Conservation (phyloP, 2,888 invertebrate species). For the Drosophila anomelani region DNA sequence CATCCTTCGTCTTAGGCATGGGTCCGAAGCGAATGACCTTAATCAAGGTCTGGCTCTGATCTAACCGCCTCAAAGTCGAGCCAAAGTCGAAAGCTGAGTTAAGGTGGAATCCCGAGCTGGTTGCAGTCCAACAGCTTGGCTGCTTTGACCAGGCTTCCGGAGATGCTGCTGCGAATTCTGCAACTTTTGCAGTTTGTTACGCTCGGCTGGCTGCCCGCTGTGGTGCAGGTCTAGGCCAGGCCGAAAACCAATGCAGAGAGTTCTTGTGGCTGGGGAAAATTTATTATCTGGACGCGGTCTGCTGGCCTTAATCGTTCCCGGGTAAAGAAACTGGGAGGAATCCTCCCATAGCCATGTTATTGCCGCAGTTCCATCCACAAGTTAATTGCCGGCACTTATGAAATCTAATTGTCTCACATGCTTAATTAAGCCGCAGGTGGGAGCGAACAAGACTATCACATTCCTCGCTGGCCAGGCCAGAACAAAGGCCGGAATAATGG, state of each 20-base stretch:
- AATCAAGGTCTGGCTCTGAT: slow-evolving; percentile 80
- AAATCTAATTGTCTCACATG: slow-evolving; percentile 66
- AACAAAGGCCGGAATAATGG: slow-evolving; percentile 53
- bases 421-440: slow-evolving; percentile 63
- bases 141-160: slow-evolving; percentile 23
- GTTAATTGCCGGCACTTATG: slow-evolving; percentile 59
- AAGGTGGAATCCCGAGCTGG: slow-evolving; percentile 23
- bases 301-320: slow-evolving; percentile 32
- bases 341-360: slow-evolving; percentile 18
- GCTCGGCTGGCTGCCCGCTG: slow-evolving; percentile 34
- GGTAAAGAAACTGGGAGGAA: slow-evolving; percentile 12
- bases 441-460: slow-evolving; percentile 44
- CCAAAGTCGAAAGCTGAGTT: slow-evolving; percentile 18
- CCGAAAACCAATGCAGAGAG: slow-evolving; percentile 40
- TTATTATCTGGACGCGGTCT: slow-evolving; percentile 51
- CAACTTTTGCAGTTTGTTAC: slow-evolving; percentile 35
- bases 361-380: slow-evolving; percentile 9
- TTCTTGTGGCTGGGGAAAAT: slow-evolving; percentile 26
- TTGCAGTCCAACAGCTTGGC: slow-evolving; percentile 48
- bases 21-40: slow-evolving; percentile 81
- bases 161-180: slow-evolving; percentile 27
- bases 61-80: slow-evolving; percentile 44
- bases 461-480: slow-evolving; percentile 54
- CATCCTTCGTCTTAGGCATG: slow-evolving; percentile 7
- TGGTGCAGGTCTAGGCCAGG: slow-evolving; percentile 63